Evolutionary conservation across 37 sponge, comb jelly and placozoan genomes (phyloP).

Genomic region (Crambe crambe): DNA sequence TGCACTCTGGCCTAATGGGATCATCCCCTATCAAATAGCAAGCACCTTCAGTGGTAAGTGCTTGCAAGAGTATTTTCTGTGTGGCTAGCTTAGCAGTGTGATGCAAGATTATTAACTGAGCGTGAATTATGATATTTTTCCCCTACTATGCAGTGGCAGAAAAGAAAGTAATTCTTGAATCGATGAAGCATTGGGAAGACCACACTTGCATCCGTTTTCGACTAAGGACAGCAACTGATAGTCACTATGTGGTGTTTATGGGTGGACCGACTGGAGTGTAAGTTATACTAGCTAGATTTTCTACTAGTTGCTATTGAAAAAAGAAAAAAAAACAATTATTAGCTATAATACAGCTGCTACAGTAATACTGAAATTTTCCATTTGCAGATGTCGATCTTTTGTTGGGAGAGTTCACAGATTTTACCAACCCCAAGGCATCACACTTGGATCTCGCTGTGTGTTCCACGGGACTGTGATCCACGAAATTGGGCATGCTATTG

Average conservation of each 20-base stretch:
- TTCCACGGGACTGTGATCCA: conserved; percentile 34
- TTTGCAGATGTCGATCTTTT: conserved; percentile 54
- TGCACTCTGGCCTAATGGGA: conserved; percentile 58
- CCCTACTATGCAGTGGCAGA: conserved; percentile 20
- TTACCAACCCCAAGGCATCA: conserved; percentile 25
- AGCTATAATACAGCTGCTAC: not conserved
- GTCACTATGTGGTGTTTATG: conserved; percentile 36
- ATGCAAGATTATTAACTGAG: too few species aligned
- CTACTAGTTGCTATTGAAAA: not conserved
- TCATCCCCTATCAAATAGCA: conserved; percentile 43
- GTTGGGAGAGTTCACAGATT: conserved; percentile 17
- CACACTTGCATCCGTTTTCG: conserved; percentile 74
- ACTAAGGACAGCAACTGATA: not conserved
- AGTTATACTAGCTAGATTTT: not conserved
- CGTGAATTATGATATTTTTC: not conserved
- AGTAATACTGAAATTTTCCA: not conserved
- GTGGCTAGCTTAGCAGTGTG: too few species aligned
- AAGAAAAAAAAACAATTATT: not conserved
- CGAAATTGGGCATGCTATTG: conserved; percentile 68
- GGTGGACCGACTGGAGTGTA: conserved; percentile 41
- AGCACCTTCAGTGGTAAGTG: conserved; percentile 41
- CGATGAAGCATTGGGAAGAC: conserved; percentile 76
- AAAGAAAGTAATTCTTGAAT: conserved; percentile 34
- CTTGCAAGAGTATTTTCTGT: not conserved
- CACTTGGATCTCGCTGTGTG: conserved; percentile 18